Evolutionary conservation across 2,113 vertebrate species (phyloP), one percentile per base, ranked within the genome.

Genomic region (Scomber scombrus): DNA sequence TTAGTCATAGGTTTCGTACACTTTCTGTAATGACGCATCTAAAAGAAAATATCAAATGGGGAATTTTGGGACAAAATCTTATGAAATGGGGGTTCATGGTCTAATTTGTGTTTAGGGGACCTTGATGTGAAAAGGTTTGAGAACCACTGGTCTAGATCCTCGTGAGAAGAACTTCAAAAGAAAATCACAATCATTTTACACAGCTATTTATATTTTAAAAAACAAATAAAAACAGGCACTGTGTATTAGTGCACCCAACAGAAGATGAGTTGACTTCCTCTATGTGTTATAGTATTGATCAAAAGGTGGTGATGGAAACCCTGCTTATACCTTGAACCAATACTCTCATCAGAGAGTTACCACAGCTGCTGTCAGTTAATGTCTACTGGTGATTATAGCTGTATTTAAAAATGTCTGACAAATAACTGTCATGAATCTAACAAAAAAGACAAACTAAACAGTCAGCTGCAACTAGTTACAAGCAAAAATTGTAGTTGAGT

Each of bases 181-280:
- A 51, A 71, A 73, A 73, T 71, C 63, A 57, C 67, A 81, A 60
- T 73, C 57, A 82, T 81, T 83, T 85, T 79, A 75, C 84, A 89
- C 61, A 19, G 76, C 71, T 76, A 77, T 90, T 86, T 84, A 76
- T 91, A 84, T 85, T 87, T 75, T 65, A 81, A 86, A 84, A 61
- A 21, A 66, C 71, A 26, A 90, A 92, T 90, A 82, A 91, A 93
- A 91, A 62, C 75, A 69, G 61, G 80, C 83, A 79, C 80, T 83
- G 71, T 84, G 81, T 84, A 77, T 86, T 91, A 64, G 87, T 87
- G 81, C 84, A 81, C 65, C 80, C 71, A 81, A 60, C n/a, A 63
- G 51, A 82, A 81, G 81, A 81, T 21, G 81, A 82, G 67, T 89
- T 58, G 80, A 83, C 75, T 91, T 66, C 69, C 55, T 90, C 72